Conservation (phyloP, 2,888 invertebrate genomes). For the Zaprionus bogoriensis region DNA sequence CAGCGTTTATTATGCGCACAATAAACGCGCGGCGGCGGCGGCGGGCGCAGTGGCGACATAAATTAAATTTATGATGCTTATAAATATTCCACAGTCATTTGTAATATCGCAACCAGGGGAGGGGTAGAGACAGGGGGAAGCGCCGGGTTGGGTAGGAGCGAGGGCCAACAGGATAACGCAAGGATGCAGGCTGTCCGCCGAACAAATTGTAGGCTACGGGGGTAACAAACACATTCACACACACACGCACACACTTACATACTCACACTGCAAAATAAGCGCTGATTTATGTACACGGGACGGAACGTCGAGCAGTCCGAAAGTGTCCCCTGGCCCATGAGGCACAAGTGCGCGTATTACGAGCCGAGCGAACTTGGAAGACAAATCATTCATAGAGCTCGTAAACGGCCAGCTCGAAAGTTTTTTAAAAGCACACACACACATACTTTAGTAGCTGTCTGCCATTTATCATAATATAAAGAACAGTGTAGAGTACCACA, state of each 20-base stretch:
- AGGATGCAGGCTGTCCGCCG: slow-evolving; percentile 70
- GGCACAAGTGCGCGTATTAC: slow-evolving; percentile 15
- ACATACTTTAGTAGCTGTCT: not conserved
- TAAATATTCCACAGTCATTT: slow-evolving; percentile 81
- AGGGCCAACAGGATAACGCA: slow-evolving; percentile 65
- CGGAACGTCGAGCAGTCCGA: slow-evolving; percentile 27
- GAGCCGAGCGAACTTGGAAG: slow-evolving; percentile 26
- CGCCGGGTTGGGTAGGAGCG: not conserved
- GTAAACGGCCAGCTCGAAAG: too few relatives aligned
- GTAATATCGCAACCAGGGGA: slow-evolving; percentile 65
- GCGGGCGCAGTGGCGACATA: slow-evolving; percentile 73
- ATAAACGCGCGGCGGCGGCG: slow-evolving; percentile 75
- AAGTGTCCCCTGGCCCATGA: slow-evolving; percentile 30
- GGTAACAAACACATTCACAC: slow-evolving; percentile 32
- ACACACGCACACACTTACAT: slow-evolving; percentile 18
- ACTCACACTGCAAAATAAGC: slow-evolving; percentile 40
- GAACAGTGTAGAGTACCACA: slow-evolving; percentile 2
- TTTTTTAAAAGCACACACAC: not conserved
- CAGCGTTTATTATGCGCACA: slow-evolving; percentile 79
- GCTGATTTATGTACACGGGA: slow-evolving; percentile 64
- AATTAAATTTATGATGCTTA: slow-evolving; percentile 80
- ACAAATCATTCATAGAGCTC: slow-evolving; percentile 34
- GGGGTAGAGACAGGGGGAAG: slow-evolving; percentile 7
- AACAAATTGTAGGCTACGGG: slow-evolving; percentile 65
- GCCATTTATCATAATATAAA: not conserved